These are phyloP conservation scores for Nyctibius grandis DNA, from an alignment of 2,797 vertebrate genomes.

Conservation along the genomic window DNA sequence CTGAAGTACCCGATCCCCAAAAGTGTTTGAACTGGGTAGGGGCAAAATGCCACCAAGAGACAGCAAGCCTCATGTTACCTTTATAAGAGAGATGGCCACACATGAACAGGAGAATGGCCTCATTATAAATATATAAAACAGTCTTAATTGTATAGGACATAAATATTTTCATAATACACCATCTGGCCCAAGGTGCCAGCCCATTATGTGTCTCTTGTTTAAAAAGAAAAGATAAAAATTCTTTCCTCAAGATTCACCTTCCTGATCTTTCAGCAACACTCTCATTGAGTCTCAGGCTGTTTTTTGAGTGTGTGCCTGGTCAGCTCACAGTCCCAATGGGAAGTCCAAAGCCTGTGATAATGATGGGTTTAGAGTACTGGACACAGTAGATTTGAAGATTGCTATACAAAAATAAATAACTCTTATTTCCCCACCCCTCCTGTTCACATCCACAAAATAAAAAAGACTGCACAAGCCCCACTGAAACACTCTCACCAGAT, in stretches of 20 bases:
- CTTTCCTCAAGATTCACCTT: neutral
- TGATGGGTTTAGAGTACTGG: neutral
- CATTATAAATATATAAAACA: neutral
- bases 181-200: neutral
- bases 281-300: neutral
- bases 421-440: neutral
- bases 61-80: neutral
- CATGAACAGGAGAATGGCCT: neutral
- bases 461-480: constrained; percentile 3
- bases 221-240: neutral
- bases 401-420: neutral
- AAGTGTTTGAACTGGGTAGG: neutral
- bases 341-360: neutral
- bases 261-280: neutral
- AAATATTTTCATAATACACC: neutral
- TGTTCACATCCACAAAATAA: neutral
- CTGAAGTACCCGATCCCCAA: neutral
- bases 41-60: neutral
- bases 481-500: constrained; percentile 19
- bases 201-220: neutral
- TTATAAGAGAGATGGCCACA: neutral
- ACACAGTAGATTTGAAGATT: neutral
- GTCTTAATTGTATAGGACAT: neutral
- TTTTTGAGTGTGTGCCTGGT: neutral
- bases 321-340: neutral